Evolutionary conservation across 2,888 invertebrate genomes (phyloP).

Genomic region (Thera obeliscata): DNA sequence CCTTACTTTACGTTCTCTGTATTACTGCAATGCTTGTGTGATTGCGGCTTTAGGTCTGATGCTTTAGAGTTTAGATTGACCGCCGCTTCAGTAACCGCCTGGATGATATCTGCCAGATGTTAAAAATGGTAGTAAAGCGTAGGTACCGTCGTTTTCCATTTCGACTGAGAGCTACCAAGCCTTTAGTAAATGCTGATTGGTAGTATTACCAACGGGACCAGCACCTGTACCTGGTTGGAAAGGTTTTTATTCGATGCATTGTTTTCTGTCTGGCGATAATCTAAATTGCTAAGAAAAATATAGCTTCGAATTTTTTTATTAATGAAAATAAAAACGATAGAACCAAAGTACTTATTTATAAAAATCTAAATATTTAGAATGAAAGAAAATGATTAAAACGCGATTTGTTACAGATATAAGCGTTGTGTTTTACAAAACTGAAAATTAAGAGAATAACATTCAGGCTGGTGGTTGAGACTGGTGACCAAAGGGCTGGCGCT

Average conservation of each 20-base stretch:
- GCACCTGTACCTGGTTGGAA: constrained; percentile 31
- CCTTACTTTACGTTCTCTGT: neutral
- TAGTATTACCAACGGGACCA: constrained; percentile 24
- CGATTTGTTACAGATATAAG: no score
- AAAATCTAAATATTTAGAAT: neutral
- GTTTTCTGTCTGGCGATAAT: constrained; percentile 34
- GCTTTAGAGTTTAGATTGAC: no score
- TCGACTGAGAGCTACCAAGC: constrained; percentile 12
- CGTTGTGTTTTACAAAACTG: no score
- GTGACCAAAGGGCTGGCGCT: no score
- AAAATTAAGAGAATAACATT: no score
- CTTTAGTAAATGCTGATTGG: constrained; percentile 24
- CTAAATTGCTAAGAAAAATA: constrained; percentile 15
- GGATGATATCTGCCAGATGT: no score
- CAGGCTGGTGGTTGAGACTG: no score
- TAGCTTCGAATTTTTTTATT: neutral
- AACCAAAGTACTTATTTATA: neutral
- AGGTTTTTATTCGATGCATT: constrained; percentile 31
- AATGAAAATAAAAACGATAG: neutral
- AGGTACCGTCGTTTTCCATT: constrained; percentile 25
- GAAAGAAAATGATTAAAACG: no score
- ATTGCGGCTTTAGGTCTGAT: no score
- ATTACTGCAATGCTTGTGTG: no score
- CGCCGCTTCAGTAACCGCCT: no score
- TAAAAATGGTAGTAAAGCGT: neutral